phyloP scores from a whole-genome alignment of 2,113 vertebrate species.

The Thymallus thymallus region DNA sequence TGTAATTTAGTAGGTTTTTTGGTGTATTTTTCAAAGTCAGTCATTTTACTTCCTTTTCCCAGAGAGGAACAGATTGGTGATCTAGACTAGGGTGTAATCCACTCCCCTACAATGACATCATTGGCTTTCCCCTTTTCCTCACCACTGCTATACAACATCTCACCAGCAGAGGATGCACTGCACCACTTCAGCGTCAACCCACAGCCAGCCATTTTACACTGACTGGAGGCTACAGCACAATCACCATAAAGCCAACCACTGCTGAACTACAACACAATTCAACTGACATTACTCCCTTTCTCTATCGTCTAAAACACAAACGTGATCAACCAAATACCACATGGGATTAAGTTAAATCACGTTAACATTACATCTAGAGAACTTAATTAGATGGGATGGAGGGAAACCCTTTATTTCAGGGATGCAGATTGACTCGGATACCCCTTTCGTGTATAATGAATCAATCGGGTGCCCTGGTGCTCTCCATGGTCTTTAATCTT shows the following conservation, averaged over 20 bases:
- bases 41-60: too few relatives aligned
- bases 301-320: background rate
- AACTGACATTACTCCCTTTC: constrained; percentile 8
- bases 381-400: background rate
- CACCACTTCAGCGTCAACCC: constrained; percentile 22
- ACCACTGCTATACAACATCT: background rate
- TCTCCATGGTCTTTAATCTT: constrained; percentile 40
- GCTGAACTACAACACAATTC: constrained; percentile 6
- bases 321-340: background rate
- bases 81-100: too few relatives aligned
- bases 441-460: constrained; percentile 55
- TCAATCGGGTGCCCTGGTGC: constrained; percentile 45
- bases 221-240: constrained; percentile 43
- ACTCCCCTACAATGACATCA: too few relatives aligned
- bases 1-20: too few relatives aligned
- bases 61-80: too few relatives aligned
- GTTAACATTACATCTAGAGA: background rate
- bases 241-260: constrained; percentile 12
- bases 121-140: too few relatives aligned
- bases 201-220: constrained; percentile 35
- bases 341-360: too few relatives aligned
- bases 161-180: constrained; percentile 62
- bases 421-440: constrained; percentile 21
- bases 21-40: too few relatives aligned
- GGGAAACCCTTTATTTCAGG: background rate